phyloP scores from a whole-genome alignment of 53 echinoderm and acorn worm species.

The Astropecten irregularis region DNA sequence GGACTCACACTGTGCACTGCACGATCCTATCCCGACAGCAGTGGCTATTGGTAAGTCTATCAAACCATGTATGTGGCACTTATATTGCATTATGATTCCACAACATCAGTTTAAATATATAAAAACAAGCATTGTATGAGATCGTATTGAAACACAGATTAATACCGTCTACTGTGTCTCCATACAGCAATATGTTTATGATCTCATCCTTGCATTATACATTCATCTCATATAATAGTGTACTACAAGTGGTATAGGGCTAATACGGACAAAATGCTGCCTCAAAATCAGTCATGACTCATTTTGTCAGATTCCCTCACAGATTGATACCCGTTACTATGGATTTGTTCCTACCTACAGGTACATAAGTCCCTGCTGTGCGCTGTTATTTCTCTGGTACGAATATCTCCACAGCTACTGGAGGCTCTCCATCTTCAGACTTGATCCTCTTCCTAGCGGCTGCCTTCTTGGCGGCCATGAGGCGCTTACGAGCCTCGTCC shows the following conservation, averaged over 20 bases:
- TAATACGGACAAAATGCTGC: too few relatives aligned
- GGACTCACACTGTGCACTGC: background rate
- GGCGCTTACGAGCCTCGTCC: slow-evolving; percentile 73
- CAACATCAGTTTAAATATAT: background rate
- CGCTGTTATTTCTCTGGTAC: slow-evolving; percentile 31
- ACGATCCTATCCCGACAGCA: background rate
- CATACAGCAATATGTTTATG: too few relatives aligned
- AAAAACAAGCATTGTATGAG: background rate
- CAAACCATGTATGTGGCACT: background rate
- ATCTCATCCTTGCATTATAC: too few relatives aligned
- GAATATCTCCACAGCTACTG: slow-evolving; percentile 55
- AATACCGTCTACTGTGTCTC: too few relatives aligned
- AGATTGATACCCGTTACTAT: background rate
- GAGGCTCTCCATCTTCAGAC: slow-evolving; percentile 40
- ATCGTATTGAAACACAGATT: background rate
- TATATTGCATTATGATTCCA: background rate
- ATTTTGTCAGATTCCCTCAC: background rate
- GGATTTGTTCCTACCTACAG: background rate
- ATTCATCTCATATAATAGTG: too few relatives aligned
- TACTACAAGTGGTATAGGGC: too few relatives aligned
- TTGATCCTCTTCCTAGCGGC: slow-evolving; percentile 59
- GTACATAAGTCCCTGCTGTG: background rate
- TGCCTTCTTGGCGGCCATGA: slow-evolving; percentile 77
- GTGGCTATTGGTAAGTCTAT: background rate
- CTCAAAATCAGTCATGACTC: too few relatives aligned